Percentiles rank a stretch among this genome's conserved stretches.
phyloP scores from a whole-genome alignment of 2,797 vertebrate species.

The Acridotheres tristis region DNA sequence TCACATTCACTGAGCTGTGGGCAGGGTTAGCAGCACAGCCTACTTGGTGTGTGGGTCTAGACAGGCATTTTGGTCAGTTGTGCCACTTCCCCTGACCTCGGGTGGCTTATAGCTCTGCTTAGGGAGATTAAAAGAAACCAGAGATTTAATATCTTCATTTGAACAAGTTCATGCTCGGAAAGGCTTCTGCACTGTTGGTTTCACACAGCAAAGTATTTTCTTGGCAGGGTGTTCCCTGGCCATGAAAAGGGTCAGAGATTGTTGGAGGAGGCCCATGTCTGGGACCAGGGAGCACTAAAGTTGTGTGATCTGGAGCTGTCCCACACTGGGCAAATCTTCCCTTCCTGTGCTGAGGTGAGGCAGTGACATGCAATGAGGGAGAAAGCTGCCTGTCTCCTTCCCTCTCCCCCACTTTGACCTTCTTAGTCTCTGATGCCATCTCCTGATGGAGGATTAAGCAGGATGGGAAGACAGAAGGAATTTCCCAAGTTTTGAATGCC shows the following conservation, averaged over 20 bases:
- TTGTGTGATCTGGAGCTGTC: neutral
- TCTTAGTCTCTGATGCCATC: neutral
- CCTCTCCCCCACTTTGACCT: neutral
- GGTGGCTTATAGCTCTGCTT: neutral
- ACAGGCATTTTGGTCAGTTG: neutral
- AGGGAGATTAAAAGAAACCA: neutral
- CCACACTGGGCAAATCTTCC: neutral
- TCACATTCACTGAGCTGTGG: neutral
- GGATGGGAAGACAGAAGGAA: slow-evolving; percentile 3
- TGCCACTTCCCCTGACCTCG: neutral
- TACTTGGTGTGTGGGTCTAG: neutral
- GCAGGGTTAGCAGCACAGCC: neutral
- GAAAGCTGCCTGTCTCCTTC: neutral
- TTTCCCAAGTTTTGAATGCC: neutral
- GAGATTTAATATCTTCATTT: neutral
- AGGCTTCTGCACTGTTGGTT: neutral
- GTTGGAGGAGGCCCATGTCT: neutral
- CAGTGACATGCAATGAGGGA: neutral
- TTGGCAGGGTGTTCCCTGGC: neutral
- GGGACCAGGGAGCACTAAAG: neutral
- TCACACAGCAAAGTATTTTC: neutral
- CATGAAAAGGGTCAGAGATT: neutral
- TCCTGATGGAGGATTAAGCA: neutral
- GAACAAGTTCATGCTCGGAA: neutral
- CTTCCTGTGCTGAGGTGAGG: neutral